Base-by-base conservation (phyloP, 1,140 invertebrate species). In the Popillia japonica region DNA sequence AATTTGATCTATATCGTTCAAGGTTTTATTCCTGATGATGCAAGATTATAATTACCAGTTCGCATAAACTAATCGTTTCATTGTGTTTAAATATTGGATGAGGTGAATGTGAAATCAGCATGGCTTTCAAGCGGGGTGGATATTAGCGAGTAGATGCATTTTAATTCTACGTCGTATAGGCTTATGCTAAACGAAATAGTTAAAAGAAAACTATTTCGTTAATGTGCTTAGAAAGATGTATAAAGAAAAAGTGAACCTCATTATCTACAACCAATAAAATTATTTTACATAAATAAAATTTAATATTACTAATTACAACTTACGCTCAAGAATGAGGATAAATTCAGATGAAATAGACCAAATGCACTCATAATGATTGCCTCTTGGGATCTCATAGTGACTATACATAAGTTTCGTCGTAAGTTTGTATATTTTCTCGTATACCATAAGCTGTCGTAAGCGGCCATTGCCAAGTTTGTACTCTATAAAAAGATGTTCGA, bases 341-440 rank as follows among this genome's bases (percentile, higher is more conserved):
- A 23, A 68, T 68, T 27, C 61, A 68, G 11, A 8, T 68, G 22
- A 6, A 68, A 68, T 68, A 68, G 7, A 68, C 61, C 61, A 23
- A 68, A 23, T 3, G 61, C 61, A 6, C 22, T 68, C 61, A 68
- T 68, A n/a, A 14, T 10, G 6, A 68, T 68, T 9, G 61, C n/a
- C 20, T 27, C 27, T 23, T 68, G 61, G 7, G 61, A 68, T 68
- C 61, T 68, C 61, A 68, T 68, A 7, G 27, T 68, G 3, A 68
- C 27, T 22, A 68, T 68, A 0, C 3, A 8, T 23, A 68, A 7
- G 8, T 27, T 7, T 8, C 27, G 20, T 0, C 20, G 6, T 22
- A 34, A 0, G 6, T 22, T 34, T 68, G 20, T 9, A 23, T 68
- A 34, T 23, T 64, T 23, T 22, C 27, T 34, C 20, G 6, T 10